Percentiles rank a stretch among this genome's conserved stretches.
Evolutionary conservation across 2,797 vertebrate genomes (phyloP).

Genomic region (Ispidina picta): DNA sequence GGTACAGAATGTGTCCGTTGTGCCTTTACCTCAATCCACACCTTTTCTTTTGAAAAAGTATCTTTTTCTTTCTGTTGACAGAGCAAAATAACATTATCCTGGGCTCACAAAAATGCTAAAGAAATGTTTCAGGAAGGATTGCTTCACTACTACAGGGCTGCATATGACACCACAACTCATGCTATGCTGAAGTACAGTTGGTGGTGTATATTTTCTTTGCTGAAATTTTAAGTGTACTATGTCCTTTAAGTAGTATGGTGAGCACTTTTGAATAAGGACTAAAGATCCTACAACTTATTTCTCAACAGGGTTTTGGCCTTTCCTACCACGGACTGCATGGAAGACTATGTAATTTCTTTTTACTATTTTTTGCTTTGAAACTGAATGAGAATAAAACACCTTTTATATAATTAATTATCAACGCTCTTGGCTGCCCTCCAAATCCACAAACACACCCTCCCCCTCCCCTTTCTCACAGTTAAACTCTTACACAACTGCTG

Average conservation of each 20-base stretch:
- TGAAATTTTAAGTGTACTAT: not conserved
- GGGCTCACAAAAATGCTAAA: not conserved
- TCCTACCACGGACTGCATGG: not conserved
- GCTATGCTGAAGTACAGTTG: not conserved
- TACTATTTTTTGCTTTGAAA: not conserved
- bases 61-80: not conserved
- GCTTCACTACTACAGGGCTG: not conserved
- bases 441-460: not conserved
- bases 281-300: not conserved
- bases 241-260: not conserved
- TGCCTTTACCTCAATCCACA: not conserved
- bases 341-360: not conserved
- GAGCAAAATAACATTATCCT: not conserved
- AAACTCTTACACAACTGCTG: not conserved
- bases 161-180: not conserved
- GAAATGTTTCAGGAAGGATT: not conserved
- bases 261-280: not conserved
- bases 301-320: not conserved
- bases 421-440: not conserved
- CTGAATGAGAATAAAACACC: not conserved
- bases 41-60: not conserved
- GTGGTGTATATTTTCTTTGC: accelerated
- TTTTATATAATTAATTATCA: conserved; percentile 30
- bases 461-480: not conserved
- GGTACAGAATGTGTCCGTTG: not conserved